Percentiles rank a stretch among this genome's conserved stretches.
Evolutionary conservation across 2,888 invertebrate genomes (phyloP).

Genomic region (Oscheius sp.): DNA sequence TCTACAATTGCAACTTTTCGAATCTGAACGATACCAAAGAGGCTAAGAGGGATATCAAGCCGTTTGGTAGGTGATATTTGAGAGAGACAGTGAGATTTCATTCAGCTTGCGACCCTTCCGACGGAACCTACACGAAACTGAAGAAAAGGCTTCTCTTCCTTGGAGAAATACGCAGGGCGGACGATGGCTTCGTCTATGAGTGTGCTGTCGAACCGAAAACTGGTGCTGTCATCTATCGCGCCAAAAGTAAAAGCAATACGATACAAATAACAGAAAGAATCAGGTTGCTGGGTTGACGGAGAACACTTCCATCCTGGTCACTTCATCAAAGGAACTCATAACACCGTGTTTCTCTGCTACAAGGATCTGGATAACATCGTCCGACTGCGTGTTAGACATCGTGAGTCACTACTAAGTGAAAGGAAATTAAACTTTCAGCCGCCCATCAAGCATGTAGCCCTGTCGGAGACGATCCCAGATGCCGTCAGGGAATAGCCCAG

Average conservation of each 20-base stretch:
- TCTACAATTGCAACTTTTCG: slow-evolving; percentile 26
- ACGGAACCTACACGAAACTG: slow-evolving; percentile 15
- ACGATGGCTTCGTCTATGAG: slow-evolving; percentile 36
- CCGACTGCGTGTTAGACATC: slow-evolving; percentile 22
- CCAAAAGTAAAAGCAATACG: slow-evolving; percentile 6
- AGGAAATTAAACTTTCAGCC: background rate
- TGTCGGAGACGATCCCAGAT: background rate
- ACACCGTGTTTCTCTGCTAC: slow-evolving; percentile 33
- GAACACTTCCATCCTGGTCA: slow-evolving; percentile 31
- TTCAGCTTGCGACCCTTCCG: slow-evolving; percentile 32
- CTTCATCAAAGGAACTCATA: slow-evolving; percentile 7
- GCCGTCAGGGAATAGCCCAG: slow-evolving; percentile 2
- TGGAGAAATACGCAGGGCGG: slow-evolving; percentile 7
- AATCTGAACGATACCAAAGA: background rate
- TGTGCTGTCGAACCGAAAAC: slow-evolving; percentile 23
- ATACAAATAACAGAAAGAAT: background rate
- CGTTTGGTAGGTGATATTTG: slow-evolving; percentile 13
- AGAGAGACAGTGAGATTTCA: background rate
- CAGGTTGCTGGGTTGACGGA: slow-evolving; percentile 27
- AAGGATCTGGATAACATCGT: slow-evolving; percentile 25
- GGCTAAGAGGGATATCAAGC: slow-evolving; percentile 17
- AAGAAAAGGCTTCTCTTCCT: slow-evolving; percentile 5
- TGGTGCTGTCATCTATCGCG: slow-evolving; percentile 18
- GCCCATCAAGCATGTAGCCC: slow-evolving; percentile 1
- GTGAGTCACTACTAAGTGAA: background rate